phyloP scores from a whole-genome alignment of 2,888 invertebrate genomes.

The Leptodirus hochenwartii region DNA sequence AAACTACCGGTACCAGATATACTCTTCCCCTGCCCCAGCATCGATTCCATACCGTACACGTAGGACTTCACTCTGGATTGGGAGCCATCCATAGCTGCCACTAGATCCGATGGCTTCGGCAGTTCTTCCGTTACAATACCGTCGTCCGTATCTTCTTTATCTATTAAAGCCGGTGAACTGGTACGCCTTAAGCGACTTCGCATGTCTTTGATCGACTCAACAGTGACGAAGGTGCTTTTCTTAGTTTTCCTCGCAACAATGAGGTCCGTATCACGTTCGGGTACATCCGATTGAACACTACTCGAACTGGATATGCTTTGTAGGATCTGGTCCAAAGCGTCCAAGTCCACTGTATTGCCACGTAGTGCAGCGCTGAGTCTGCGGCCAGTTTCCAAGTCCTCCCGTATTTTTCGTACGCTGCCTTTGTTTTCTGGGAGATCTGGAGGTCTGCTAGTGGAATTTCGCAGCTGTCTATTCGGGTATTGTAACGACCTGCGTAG shows the following conservation, averaged over 20 bases:
- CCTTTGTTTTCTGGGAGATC: conserved; percentile 30
- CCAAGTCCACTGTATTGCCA: conserved; percentile 31
- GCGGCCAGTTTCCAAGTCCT: conserved; percentile 35
- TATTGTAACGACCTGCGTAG: conserved; percentile 47
- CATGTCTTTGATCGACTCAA: conserved; percentile 39
- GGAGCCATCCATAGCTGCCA: conserved; percentile 13
- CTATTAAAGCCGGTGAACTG: conserved; percentile 23
- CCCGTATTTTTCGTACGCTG: conserved; percentile 33
- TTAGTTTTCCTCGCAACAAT: conserved; percentile 18
- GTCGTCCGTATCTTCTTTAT: conserved; percentile 25
- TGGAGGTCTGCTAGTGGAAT: conserved; percentile 14
- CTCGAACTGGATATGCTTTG: conserved; percentile 24
- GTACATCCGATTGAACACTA: conserved; percentile 14
- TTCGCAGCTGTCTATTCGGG: conserved; percentile 28
- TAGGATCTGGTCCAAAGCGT: conserved; percentile 32
- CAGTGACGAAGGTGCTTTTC: conserved; percentile 35
- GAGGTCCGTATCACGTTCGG: conserved; percentile 15
- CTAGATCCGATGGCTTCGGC: conserved; percentile 10
- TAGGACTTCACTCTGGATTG: conserved; percentile 26
- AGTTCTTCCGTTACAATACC: conserved; percentile 28
- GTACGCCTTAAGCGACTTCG: conserved; percentile 35
- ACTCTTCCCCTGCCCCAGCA: conserved; percentile 19
- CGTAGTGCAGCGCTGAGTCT: conserved; percentile 32
- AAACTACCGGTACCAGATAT: conserved; percentile 28
- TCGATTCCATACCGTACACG: conserved; percentile 28